These are phyloP conservation scores for Drosophila orena DNA, from an alignment of 1,140 invertebrate species.

Conservation along the genomic window DNA sequence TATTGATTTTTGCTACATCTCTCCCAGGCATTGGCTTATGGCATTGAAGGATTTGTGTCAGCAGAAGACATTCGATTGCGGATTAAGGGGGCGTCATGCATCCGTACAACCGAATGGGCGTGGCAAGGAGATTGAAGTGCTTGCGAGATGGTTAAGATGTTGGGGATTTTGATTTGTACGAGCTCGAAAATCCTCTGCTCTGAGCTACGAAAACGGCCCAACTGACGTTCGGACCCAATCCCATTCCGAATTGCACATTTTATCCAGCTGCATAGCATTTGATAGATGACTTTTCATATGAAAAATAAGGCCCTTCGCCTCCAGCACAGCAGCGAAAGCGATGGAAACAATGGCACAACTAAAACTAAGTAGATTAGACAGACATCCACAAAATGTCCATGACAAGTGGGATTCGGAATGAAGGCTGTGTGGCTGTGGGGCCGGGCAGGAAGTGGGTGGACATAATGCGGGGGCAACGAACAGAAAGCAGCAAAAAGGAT, in stretches of 20 bases:
- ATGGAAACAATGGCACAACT: conserved; percentile 38
- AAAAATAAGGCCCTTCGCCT: conserved; percentile 22
- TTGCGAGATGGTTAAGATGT: conserved; percentile 3
- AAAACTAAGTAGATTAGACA: conserved; percentile 56
- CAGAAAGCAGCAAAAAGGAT: conserved; percentile 25
- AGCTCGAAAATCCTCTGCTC: conserved; percentile 5
- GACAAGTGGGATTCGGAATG: conserved; percentile 23
- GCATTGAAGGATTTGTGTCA: conserved; percentile 69
- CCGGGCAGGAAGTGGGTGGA: neutral
- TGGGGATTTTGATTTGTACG: conserved; percentile 31
- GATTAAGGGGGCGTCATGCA: conserved; percentile 16
- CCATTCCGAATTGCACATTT: neutral
- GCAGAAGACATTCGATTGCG: conserved; percentile 51
- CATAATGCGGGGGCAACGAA: conserved; percentile 27
- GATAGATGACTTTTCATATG: conserved; percentile 53
- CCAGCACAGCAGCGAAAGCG: conserved; percentile 6
- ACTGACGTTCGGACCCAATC: neutral
- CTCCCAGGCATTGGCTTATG: conserved; percentile 35
- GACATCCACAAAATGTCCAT: conserved; percentile 49
- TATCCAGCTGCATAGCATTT: conserved; percentile 31
- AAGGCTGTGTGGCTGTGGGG: neutral
- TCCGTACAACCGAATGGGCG: neutral
- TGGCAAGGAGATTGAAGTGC: conserved; percentile 27
- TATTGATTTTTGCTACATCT: conserved; percentile 72
- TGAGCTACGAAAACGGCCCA: conserved; percentile 7